These are phyloP conservation scores for Artemia sp. DNA, from an alignment of 2,888 invertebrate species.

Conservation along the genomic window DNA sequence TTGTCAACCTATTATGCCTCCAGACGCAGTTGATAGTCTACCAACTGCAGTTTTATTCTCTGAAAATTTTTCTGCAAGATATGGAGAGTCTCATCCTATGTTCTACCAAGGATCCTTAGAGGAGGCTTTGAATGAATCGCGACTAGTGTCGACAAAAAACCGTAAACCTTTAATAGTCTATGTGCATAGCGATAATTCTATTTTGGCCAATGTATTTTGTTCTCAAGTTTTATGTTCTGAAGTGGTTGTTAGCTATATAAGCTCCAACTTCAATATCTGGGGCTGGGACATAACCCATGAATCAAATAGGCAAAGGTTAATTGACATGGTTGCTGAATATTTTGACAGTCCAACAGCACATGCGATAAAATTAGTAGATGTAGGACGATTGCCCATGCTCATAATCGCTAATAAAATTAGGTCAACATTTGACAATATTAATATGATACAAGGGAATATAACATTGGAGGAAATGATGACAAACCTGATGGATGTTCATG, in stretches of 20 bases:
- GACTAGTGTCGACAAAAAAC: slow-evolving; percentile 75
- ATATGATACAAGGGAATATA: slow-evolving; percentile 70
- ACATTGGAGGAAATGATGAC: slow-evolving; percentile 75
- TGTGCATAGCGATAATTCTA: slow-evolving; percentile 87
- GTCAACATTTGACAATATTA: slow-evolving; percentile 73
- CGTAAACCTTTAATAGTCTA: slow-evolving; percentile 84
- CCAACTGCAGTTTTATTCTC: slow-evolving; percentile 70
- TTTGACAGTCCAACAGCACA: slow-evolving; percentile 66
- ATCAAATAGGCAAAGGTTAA: slow-evolving; percentile 61
- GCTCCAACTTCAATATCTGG: slow-evolving; percentile 78
- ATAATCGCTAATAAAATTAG: slow-evolving; percentile 73
- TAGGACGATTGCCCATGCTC: slow-evolving; percentile 71
- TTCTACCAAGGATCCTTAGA: slow-evolving; percentile 83
- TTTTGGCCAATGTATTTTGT: slow-evolving; percentile 90
- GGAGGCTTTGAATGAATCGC: slow-evolving; percentile 75
- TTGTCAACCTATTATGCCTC: slow-evolving; percentile 49
- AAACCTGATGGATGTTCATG: slow-evolving; percentile 67
- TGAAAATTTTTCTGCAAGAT: slow-evolving; percentile 64
- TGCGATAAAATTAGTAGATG: slow-evolving; percentile 64
- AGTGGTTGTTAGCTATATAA: slow-evolving; percentile 69
- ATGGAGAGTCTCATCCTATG: slow-evolving; percentile 68
- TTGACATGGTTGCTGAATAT: slow-evolving; percentile 49
- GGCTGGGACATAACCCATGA: slow-evolving; percentile 92
- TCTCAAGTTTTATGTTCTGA: slow-evolving; percentile 81
- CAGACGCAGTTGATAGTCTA: slow-evolving; percentile 65